Percentiles rank a stretch among this genome's conserved stretches.
These are phyloP conservation scores for Solenodon paradoxus DNA, from an alignment of 2,113 vertebrate genomes.

Conservation along the genomic window DNA sequence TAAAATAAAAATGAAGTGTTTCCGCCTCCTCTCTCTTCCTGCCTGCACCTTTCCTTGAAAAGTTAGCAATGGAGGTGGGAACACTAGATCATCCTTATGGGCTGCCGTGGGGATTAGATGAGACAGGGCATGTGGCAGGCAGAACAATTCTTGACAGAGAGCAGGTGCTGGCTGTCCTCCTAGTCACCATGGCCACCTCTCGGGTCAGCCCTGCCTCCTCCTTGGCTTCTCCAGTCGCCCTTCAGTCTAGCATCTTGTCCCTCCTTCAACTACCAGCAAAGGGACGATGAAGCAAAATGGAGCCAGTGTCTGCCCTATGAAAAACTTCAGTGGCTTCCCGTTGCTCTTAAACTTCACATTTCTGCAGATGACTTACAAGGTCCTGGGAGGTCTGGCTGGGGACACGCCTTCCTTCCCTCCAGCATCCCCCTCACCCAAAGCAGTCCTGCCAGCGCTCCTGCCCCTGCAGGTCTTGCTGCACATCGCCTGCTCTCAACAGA, in stretches of 20 bases:
- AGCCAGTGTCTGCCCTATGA: neutral
- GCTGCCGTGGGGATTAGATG: neutral
- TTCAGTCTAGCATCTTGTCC: neutral
- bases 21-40: too few relatives aligned
- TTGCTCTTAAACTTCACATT: neutral
- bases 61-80: too few relatives aligned
- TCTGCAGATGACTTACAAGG: neutral
- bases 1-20: too few relatives aligned
- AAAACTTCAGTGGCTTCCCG: neutral
- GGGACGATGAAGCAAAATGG: neutral
- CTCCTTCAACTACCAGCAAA: neutral
- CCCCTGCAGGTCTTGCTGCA: neutral
- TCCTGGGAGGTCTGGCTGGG: neutral
- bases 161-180: too few relatives aligned
- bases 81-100: neutral
- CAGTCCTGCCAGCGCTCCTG: neutral
- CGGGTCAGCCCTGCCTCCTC: neutral
- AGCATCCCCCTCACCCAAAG: neutral
- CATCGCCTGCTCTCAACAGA: neutral
- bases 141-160: neutral
- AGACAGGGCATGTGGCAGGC: neutral
- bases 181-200: neutral
- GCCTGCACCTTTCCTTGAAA: too few relatives aligned
- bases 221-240: neutral
- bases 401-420: neutral